Base-by-base conservation (phyloP, 2,888 invertebrate genomes). In the Apodemia mormo region DNA sequence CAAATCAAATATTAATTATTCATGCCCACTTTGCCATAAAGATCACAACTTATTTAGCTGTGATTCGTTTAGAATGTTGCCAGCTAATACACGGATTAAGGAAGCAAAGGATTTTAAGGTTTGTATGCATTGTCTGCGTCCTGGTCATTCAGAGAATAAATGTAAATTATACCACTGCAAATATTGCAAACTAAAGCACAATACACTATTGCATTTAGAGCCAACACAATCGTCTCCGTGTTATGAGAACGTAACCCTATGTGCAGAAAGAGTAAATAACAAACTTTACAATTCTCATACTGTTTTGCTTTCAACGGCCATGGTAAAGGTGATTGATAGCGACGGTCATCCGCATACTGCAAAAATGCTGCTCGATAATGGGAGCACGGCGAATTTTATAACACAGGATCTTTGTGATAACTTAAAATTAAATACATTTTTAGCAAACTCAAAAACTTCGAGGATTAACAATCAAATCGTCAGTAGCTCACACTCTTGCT, bases 131-230 rank as follows among this genome's bases (percentile, higher is more conserved):
- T 61, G 61, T 12, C 12, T 61, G 14, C 30, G 29, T 4, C 30
- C 70, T 65, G 73, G 70, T n/a, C 67, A 75, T 1, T 74, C 74
- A 65, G 33, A 54, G 12, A 75, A 73, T 45, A 58, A 65, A 8
- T 80, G 77, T 30, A 69, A 54, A 7, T 40, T 76, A 8, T 54
- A 72, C 4, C 74, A 69, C 65, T 80, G 77, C 52, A 76, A 73
- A 58, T 74, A 75, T 64, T 80, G 78, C 40, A 73, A 71, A 52
- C 12, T 67, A 2, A 72, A 70, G 37, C 76, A 77, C n/a, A 77
- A 75, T 43, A 75, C 76, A 0, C 65, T 77, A 1, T 72, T 77
- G 61, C 77, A 77, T 65, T 29, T 66, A 49, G 70, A 71, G 37
- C 6, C 40, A 5, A 7, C 40, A 10, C 56, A 40, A 58, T 1